Percentiles rank a stretch among this genome's conserved stretches.
Evolutionary conservation across 2,888 invertebrate species (phyloP).

Genomic region (Formica aserva): DNA sequence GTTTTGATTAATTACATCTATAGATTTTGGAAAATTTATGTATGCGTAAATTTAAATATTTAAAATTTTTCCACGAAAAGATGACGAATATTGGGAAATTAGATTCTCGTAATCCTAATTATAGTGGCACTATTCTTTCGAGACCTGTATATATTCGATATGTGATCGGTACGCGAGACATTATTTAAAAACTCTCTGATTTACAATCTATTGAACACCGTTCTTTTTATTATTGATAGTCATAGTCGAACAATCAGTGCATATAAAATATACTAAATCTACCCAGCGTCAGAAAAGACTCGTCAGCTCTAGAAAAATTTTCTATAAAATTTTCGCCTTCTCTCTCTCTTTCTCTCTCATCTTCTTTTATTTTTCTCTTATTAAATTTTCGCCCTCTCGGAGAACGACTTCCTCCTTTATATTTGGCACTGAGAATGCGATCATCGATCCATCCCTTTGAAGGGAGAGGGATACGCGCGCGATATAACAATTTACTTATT

Average conservation of each 20-base stretch:
- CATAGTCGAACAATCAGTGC: conserved; percentile 86
- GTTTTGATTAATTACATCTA: not conserved
- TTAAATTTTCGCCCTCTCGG: conserved; percentile 18
- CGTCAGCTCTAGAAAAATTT: conserved; percentile 83
- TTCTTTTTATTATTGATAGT: conserved; percentile 85
- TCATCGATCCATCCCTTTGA: conserved; percentile 63
- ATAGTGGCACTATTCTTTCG: conserved; percentile 2
- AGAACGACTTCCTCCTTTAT: conserved; percentile 56
- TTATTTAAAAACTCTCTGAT: conserved; percentile 73
- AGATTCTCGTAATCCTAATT: not conserved
- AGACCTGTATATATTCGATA: conserved; percentile 56
- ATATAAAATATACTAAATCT: conserved; percentile 86
- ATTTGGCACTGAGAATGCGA: conserved; percentile 85
- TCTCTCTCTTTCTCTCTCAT: conserved; percentile 19
- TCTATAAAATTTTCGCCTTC: conserved; percentile 82
- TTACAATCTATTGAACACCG: conserved; percentile 85
- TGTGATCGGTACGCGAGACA: conserved; percentile 70
- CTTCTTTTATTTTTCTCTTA: conserved; percentile 54
- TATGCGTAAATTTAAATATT: not conserved
- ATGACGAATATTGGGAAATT: not conserved
- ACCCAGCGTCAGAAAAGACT: conserved; percentile 86
- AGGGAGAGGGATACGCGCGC: conserved; percentile 53
- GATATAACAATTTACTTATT: conserved; percentile 58
- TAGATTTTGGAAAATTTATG: not conserved
- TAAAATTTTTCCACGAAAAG: not conserved